Evolutionary conservation across 2,888 invertebrate species (phyloP), one percentile per base, ranked within the genome.

Genomic region (Phyllotreta cruciferae): DNA sequence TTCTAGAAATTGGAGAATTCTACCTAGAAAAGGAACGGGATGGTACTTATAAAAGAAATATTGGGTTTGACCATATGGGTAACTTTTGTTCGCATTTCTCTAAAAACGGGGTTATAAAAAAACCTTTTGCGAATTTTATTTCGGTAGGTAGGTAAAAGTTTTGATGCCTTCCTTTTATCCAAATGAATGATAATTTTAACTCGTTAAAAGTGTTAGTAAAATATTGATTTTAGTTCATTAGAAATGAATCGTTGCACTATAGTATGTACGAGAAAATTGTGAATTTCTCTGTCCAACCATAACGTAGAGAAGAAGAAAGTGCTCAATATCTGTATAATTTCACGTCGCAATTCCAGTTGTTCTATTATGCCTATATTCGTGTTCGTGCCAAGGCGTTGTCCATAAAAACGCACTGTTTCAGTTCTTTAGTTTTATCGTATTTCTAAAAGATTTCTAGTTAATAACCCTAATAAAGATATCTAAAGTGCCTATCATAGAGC

Each of bases 361-460:
- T 54, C 39, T 49, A 61, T 62, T 57, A 56, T 62, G 62, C 45
- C 62, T 62, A 57, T 56, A 62, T 56, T 57, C 57, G 57, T 41
- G 57, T 50, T 42, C 35, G 35, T 55, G 38, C 49, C 38, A 50
- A 57, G 49, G 49, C 57, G 57, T 57, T 34, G 49, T 24, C 41
- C 6, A 49, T 49, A 49, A 49, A 57, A 57, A 57, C 45, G 47
- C n/a, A 42, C 35, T 36, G 37, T 56, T 47, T 56, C 34, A 37
- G 13, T 37, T 41, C 35, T 49, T 49, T 49, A 49, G 9, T 49
- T 50, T 57, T 41, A 57, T 39, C 35, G 34, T 35, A 57, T 57
- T 56, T 41, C 50, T 57, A 41, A 24, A 24, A 49, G 57, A 57
- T 57, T 57, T 57, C 57, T 50, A 49, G 24, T 57, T 57, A 57